Evolutionary conservation across 2,113 vertebrate species (phyloP).

Genomic region (Prietella phreatophila): DNA sequence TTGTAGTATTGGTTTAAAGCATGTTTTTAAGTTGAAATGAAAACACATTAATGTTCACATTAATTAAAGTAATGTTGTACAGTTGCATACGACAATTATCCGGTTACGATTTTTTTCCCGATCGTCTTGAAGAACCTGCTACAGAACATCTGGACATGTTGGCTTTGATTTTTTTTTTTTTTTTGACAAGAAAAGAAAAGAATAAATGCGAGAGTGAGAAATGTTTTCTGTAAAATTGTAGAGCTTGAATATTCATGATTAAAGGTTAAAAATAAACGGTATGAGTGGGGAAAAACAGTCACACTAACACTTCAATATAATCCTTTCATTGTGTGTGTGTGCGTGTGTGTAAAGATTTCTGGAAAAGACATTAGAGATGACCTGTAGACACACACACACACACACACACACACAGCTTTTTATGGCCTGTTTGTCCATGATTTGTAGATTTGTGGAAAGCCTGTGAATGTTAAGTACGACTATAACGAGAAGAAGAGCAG

Average conservation of each 20-base stretch:
- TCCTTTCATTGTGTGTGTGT: conserved; percentile 21
- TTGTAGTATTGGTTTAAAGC: neutral
- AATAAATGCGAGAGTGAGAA: no score
- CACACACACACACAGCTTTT: conserved; percentile 1
- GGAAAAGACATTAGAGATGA: conserved; percentile 53
- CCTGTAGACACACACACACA: conserved; percentile 37
- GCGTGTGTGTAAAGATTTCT: conserved; percentile 19
- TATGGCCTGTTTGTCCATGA: neutral
- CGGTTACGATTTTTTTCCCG: neutral
- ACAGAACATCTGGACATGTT: neutral
- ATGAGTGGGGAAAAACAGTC: neutral
- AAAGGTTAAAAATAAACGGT: neutral
- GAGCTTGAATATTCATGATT: neutral
- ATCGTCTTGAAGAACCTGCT: neutral
- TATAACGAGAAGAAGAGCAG: neutral
- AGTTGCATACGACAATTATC: neutral
- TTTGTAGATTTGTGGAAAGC: neutral
- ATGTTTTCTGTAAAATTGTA: neutral
- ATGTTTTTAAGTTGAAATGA: neutral
- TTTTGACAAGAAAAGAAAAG: no score
- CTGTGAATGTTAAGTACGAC: neutral
- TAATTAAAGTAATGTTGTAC: neutral
- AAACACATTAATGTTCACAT: neutral
- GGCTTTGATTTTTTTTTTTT: no score
- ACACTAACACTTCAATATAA: neutral